These are phyloP conservation scores for Propithecus coquereli DNA, from an alignment of 2,113 vertebrate genomes.

Conservation along the genomic window DNA sequence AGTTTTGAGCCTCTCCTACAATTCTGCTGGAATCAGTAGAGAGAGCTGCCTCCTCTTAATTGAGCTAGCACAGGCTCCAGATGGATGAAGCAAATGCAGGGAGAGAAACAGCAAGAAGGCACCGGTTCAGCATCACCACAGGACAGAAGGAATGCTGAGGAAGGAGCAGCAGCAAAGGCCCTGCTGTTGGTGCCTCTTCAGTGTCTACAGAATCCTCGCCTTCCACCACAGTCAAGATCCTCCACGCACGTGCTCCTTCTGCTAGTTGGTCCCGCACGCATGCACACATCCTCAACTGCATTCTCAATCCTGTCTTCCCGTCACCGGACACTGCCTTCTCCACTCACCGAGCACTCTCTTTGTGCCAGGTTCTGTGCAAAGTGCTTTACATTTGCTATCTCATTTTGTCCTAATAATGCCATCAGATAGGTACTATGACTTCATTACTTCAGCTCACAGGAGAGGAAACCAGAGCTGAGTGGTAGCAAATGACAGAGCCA, in stretches of 20 bases:
- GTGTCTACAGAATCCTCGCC: neutral
- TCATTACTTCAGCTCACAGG: neutral
- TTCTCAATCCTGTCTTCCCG: neutral
- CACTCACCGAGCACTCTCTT: neutral
- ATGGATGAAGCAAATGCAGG: too few species aligned
- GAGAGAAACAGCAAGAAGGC: neutral
- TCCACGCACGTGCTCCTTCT: neutral
- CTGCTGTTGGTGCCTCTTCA: neutral
- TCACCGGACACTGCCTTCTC: neutral
- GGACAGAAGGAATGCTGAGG: neutral
- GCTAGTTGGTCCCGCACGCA: fast-evolving
- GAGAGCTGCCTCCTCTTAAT: neutral
- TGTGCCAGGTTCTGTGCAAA: too few species aligned
- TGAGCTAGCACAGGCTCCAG: neutral
- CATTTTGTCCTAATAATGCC: neutral
- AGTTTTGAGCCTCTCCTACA: neutral
- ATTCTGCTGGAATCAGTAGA: neutral
- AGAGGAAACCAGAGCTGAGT: neutral
- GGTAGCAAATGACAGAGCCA: neutral
- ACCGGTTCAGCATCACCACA: too few species aligned
- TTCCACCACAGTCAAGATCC: fast-evolving
- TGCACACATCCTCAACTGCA: neutral
- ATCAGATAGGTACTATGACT: neutral
- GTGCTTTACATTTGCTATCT: neutral
- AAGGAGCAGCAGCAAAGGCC: neutral